These are phyloP conservation scores for Boulengeromyrus knoepffleri DNA, from an alignment of 2,113 vertebrate genomes.

Conservation along the genomic window DNA sequence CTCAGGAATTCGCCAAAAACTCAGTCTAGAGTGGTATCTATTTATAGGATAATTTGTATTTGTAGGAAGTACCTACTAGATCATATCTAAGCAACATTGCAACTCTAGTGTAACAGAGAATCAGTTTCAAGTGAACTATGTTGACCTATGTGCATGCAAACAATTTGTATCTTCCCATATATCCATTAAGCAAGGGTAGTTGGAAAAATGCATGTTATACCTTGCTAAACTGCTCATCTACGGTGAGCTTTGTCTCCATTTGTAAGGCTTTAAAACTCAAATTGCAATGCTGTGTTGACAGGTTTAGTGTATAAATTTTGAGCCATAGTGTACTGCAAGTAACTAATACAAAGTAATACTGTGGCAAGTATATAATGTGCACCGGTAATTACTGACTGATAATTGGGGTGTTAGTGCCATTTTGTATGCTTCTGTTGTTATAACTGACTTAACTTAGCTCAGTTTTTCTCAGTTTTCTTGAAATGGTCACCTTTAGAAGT, in stretches of 20 bases:
- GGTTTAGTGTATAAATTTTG: neutral
- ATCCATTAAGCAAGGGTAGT: neutral
- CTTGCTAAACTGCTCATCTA: neutral
- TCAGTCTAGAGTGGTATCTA: neutral
- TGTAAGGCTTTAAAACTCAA: neutral
- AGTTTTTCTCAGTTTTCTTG: neutral
- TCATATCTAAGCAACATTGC: neutral
- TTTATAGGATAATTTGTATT: neutral
- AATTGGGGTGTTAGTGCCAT: neutral
- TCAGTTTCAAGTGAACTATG: neutral
- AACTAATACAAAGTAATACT: neutral
- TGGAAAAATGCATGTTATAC: neutral
- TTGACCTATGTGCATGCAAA: neutral
- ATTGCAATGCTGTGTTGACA: neutral
- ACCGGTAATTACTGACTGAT: neutral
- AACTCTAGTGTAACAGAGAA: neutral
- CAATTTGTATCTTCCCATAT: neutral
- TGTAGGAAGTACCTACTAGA: neutral
- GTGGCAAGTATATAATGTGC: neutral
- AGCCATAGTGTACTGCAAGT: neutral
- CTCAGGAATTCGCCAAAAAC: neutral
- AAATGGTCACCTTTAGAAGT: neutral
- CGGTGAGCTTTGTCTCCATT: neutral
- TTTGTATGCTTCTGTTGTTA: neutral
- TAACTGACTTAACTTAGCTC: neutral